phyloP scores from a whole-genome alignment of 2,113 vertebrate species.

The Pedetes capensis region DNA sequence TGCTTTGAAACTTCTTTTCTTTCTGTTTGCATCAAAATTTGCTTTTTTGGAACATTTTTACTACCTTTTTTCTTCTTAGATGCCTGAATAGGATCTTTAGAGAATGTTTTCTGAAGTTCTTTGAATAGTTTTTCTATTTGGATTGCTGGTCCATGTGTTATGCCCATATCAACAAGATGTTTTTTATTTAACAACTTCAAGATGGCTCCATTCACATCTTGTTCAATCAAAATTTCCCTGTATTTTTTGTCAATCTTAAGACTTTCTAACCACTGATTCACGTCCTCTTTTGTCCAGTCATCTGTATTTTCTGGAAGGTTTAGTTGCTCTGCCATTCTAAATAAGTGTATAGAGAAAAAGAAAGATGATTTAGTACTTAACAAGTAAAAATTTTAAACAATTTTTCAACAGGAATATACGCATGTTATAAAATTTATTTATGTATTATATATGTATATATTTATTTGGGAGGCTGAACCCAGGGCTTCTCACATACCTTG shows the following conservation, averaged over 20 bases:
- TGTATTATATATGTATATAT: no score
- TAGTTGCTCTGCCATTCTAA: slow-evolving; percentile 50
- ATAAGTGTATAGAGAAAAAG: slow-evolving; percentile 34
- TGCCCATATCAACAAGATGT: slow-evolving; percentile 78
- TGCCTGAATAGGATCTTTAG: background rate
- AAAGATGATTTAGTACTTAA: background rate
- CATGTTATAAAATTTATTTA: background rate
- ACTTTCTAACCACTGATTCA: slow-evolving; percentile 81
- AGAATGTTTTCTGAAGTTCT: slow-evolving; percentile 39
- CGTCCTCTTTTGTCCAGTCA: slow-evolving; percentile 85
- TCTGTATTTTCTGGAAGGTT: slow-evolving; percentile 70
- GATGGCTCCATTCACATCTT: slow-evolving; percentile 80
- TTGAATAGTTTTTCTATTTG: slow-evolving; percentile 76
- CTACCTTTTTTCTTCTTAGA: background rate
- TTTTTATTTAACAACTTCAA: slow-evolving; percentile 79
- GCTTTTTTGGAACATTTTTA: slow-evolving; percentile 13
- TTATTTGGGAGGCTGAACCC: no score
- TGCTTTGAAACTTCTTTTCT: slow-evolving; percentile 28
- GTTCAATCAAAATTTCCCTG: slow-evolving; percentile 72
- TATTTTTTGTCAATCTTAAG: slow-evolving; percentile 77
- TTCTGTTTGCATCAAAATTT: slow-evolving; percentile 18
- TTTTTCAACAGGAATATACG: background rate
- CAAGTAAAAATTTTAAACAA: background rate
- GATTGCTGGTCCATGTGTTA: slow-evolving; percentile 82
- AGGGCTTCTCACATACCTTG: no score